Evolutionary conservation across 2,113 vertebrate genomes (phyloP).

Genomic region (Clarias batrachus): DNA sequence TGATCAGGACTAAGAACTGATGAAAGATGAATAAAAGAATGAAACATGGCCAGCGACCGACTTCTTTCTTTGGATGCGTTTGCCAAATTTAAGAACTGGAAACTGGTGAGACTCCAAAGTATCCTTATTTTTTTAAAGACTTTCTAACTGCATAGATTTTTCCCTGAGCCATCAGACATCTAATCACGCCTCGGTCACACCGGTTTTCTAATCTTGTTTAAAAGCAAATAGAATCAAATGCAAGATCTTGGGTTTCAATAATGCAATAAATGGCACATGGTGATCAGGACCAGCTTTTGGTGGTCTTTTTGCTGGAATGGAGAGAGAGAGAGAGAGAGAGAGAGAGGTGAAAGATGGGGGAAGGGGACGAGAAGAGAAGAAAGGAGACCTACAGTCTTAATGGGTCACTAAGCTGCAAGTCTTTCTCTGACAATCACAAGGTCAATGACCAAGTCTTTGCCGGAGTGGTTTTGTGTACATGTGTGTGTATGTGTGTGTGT

Average conservation of each 20-base stretch:
- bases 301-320: constrained; percentile 78
- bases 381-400: constrained; percentile 43
- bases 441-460: constrained; percentile 55
- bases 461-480: not conserved
- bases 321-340: constrained; percentile 73
- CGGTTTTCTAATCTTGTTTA: constrained; percentile 5
- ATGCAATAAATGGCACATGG: constrained; percentile 65
- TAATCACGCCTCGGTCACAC: not conserved
- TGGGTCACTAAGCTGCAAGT: constrained; percentile 58
- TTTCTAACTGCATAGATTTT: not conserved
- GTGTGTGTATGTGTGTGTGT: constrained; percentile 27
- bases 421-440: constrained; percentile 60
- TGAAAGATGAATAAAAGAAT: not conserved
- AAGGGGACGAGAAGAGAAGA: constrained; percentile 24
- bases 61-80: not conserved
- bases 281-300: constrained; percentile 76
- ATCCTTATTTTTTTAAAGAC: not conserved
- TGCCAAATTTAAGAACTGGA: not conserved
- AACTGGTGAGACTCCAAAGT: not conserved
- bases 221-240: constrained; percentile 42
- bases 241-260: constrained; percentile 70
- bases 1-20: not conserved
- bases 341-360: constrained; percentile 56
- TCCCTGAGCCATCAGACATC: not conserved
- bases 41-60: not conserved